Base-by-base conservation (phyloP, 1,140 invertebrate species). In the Bombyx mandarina region DNA sequence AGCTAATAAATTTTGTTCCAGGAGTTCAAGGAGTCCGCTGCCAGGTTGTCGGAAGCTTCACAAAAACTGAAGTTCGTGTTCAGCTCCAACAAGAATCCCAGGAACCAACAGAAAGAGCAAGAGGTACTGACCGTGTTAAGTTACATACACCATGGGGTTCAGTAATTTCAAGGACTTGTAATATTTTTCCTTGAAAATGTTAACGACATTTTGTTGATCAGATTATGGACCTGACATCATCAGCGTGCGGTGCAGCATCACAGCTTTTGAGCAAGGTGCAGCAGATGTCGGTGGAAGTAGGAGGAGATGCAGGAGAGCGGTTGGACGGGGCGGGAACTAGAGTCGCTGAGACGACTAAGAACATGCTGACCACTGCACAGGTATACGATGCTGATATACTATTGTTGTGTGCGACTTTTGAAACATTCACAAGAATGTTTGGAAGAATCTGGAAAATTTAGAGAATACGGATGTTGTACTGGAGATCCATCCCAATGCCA, bases 351-450 rank as follows among this genome's bases (percentile, higher is more conserved):
- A 63, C 63, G 3, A 71, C 71, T 1, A 60, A 71, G 52, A 45
- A 53, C 7, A 56, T 73, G 1, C 55, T 73, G 3, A 61, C 65
- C 12, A 61, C 61, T 49, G 69, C 67, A 48, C 61, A 73, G 62
- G 71, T 76, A 47, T 1, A 12, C 4, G 18, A 55, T 1, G 43
- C 7, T 4, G 9, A 35, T 35, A 35, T 0, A 1, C 26, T 35
- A 35, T 1, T 35, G 26, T 5, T 35, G 26, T 35, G 26, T 3
- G 2, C 26, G 26, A 35, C 26, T 35, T 35, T 35, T 35, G 26
- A 35, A 5, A 5, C 2, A 35, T 35, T 35, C 26, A 35, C 26
- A 35, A 35, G 26, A 35, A 35, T 5, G 4, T 35, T 35, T 35
- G 26, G 26, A 35, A 35, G 2, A 35, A 5, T 35, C 26, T 35